Base-by-base conservation (phyloP, 2,113 vertebrate species). In the Nothobranchius furzeri region DNA sequence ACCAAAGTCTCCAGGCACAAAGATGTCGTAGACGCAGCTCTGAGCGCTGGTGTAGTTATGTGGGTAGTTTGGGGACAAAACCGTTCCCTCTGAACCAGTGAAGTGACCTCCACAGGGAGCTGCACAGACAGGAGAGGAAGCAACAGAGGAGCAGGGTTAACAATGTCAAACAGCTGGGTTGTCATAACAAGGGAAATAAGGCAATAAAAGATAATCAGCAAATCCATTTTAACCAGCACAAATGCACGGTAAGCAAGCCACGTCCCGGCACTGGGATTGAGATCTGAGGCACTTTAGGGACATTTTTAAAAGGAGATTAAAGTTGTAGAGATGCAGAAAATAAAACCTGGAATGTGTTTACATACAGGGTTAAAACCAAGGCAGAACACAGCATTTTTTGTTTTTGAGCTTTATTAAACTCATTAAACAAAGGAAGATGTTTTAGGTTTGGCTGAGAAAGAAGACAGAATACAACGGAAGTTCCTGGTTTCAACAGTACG, bases 1-100 rank as follows among this genome's bases (percentile, higher is more conserved):
- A 99, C 98, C 98, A 80, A 98, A 99, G 87, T 99, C 98, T 63
- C 96, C 96, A 1, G 95, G 95, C 85, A 99, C 97, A 6, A 95
- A 95, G 87, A 98, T 95, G 80, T 96, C 95, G 51, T 98, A 99
- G 84, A 98, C 83, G 83, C 98, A 99, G 81, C 93, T 95, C 85
- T 98, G 96, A 58, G 95, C 96, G 78, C 93, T 90, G 67, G 95
- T 98, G 48, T 99, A 99, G 93, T 99, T 99, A 90, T 95, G 96
- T 9, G 97, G 97, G 71, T 97, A 99, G 85, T 97, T 99, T 83
- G 98, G 96, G 52, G 98, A 99, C 65, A 99, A 88, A 40, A 99
- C 95, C 0, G 97, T 98, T 61, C 98, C 98, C 91, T 99, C 97
- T 60, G 96, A 95, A 69, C 95, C 95, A 36, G 96, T 97, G 77